A percentile compares a stretch with the other conserved stretches of the same genome.
phyloP scores from a whole-genome alignment of 1,140 invertebrate species.

The Tribolium castaneum region DNA sequence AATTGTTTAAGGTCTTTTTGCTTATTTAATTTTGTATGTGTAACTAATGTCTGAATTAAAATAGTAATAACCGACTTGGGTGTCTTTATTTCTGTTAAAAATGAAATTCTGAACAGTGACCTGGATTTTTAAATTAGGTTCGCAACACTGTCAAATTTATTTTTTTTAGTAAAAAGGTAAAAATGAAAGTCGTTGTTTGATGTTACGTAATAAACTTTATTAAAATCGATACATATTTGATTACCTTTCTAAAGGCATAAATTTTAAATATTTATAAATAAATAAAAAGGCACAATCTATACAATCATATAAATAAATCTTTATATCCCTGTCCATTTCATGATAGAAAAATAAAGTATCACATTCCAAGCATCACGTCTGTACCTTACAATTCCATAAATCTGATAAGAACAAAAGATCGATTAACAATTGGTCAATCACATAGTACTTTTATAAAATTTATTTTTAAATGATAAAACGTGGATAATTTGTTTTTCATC shows the following conservation, averaged over 20 bases:
- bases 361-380: conserved; percentile 50
- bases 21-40: conserved; percentile 11
- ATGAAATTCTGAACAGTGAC: no score
- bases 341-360: conserved; percentile 59
- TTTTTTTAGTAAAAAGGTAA: no score
- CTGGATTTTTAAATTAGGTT: no score
- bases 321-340: conserved; percentile 50
- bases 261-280: conserved; percentile 54
- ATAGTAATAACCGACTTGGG: not conserved
- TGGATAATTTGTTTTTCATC: conserved; percentile 40
- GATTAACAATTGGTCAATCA: conserved; percentile 33
- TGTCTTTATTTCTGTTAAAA: no score
- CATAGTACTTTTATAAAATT: conserved; percentile 45
- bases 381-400: conserved; percentile 41
- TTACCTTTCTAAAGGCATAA: conserved; percentile 54
- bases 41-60: not conserved
- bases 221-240: conserved; percentile 54
- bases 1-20: conserved; percentile 53
- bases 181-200: not conserved
- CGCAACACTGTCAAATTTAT: no score
- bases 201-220: conserved; percentile 50
- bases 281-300: conserved; percentile 61
- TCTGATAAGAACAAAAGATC: conserved; percentile 4
- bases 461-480: conserved; percentile 41
- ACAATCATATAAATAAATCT: conserved; percentile 56